Base-by-base conservation (phyloP, 2,797 vertebrate species). In the Argentina silus region DNA sequence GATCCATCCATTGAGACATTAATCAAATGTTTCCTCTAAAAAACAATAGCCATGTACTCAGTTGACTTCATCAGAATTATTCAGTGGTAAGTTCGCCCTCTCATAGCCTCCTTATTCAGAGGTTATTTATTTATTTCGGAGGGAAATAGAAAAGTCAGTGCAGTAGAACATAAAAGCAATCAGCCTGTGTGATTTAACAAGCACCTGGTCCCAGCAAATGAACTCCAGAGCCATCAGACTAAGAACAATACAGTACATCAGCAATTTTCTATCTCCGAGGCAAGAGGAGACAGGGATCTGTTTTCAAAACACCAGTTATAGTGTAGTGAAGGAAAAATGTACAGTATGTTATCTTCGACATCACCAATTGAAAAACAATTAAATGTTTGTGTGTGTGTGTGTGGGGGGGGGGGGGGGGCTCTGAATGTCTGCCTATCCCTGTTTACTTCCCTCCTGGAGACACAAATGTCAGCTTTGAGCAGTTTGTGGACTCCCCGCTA, bases 401-500 rank as follows among this genome's bases (percentile, higher is more conserved):
- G 53, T 70, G 17, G n/a, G 65, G 76, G 15, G 27, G n/a, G 27
- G n/a, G 5, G 60, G 70, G 75, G 75, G 71, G 57, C 55, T 89
- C 84, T 82, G 85, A 88, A 90, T 86, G 88, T 85, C 89, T 88
- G 89, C 89, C 90, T 86, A 83, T 88, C 89, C 91, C 82, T 90
- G 90, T 93, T 91, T 93, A 89, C 88, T 89, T 90, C 88, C 93
- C 93, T 95, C 92, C 93, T 92, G 92, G 90, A 92, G 92, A 92
- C 91, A 90, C 93, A 95, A 94, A 94, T 94, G 94, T 94, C 94
- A 94, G 92, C 90, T 92, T 90, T 90, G 93, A 94, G 92, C 93
- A 93, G 92, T 93, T 94, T 94, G 93, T 88, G 88, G 93, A 93
- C 94, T 93, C 93, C 93, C 93, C 85, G 92, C 93, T 93, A 93